Conservation (phyloP, 2,113 vertebrate species). For the Capreolus pygargus region DNA sequence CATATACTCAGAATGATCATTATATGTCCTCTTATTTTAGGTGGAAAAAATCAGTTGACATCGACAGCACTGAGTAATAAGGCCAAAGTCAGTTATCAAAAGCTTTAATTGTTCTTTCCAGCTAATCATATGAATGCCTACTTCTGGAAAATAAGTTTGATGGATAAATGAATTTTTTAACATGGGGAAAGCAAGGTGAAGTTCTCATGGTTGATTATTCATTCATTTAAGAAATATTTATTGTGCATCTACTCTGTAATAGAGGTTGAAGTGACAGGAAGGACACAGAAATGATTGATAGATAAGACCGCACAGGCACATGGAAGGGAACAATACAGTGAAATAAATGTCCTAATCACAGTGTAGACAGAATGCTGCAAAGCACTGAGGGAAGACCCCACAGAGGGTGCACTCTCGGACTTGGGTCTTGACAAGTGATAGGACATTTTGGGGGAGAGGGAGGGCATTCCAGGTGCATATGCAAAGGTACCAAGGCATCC, state of each 20-base stretch:
- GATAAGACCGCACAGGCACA: not conserved
- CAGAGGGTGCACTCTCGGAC: not conserved
- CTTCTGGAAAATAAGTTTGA: not conserved
- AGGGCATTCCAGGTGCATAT: not conserved
- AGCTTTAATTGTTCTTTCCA: not conserved
- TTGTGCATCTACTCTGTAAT: not conserved
- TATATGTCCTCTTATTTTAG: not conserved
- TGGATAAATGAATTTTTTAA: not conserved
- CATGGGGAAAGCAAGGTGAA: not conserved
- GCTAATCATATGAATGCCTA: not conserved
- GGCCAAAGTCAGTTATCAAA: not conserved
- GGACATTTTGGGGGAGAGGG: not conserved
- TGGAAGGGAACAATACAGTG: not conserved
- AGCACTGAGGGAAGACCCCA: not conserved
- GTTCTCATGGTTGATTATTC: not conserved
- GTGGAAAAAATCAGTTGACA: not conserved
- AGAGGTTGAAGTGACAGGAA: not conserved
- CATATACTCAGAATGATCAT: not conserved
- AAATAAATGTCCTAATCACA: not conserved
- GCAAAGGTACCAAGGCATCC: not conserved
- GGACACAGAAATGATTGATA: not conserved
- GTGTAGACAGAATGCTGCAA: not conserved
- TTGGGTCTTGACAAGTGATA: not conserved
- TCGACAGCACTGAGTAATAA: not conserved
- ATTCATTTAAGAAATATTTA: not conserved